Conservation (phyloP, 2,113 vertebrate genomes). For the Anser brachyrhynchus region DNA sequence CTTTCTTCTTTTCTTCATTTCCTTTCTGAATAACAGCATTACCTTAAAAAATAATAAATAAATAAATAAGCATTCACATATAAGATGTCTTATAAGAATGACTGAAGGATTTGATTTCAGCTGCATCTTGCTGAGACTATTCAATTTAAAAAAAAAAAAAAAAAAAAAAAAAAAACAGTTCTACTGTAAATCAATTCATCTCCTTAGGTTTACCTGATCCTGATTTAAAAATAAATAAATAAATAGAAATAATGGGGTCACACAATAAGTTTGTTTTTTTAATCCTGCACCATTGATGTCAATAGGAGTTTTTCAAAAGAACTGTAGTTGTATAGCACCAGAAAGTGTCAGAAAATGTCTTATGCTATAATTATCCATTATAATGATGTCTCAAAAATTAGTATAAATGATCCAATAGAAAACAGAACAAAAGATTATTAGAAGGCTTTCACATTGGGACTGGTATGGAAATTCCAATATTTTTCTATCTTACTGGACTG, state of each 20-base stretch:
- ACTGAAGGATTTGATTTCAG: neutral
- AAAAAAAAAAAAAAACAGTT: too few species aligned
- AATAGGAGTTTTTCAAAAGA: too few species aligned
- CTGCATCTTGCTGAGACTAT: neutral
- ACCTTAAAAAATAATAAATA: neutral
- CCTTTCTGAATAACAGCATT: neutral
- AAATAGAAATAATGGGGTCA: too few species aligned
- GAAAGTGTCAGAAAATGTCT: too few species aligned
- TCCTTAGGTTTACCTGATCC: too few species aligned
- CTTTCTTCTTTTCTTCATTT: neutral
- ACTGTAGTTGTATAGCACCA: too few species aligned
- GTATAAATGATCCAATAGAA: neutral
- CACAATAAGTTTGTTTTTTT: too few species aligned
- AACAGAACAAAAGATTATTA: neutral
- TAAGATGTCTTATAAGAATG: neutral
- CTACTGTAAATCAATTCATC: too few species aligned
- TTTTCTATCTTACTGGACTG: neutral
- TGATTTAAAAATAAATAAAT: too few species aligned
- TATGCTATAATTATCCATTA: too few species aligned
- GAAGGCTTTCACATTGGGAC: neutral
- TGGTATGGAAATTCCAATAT: neutral
- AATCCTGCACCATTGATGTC: too few species aligned
- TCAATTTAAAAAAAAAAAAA: neutral
- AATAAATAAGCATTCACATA: fast-evolving
- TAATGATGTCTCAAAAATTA: too few species aligned